A percentile compares a stretch with the other conserved stretches of the same genome.
Conservation (phyloP, 2,888 invertebrate species). For the Dynastes grantii region DNA sequence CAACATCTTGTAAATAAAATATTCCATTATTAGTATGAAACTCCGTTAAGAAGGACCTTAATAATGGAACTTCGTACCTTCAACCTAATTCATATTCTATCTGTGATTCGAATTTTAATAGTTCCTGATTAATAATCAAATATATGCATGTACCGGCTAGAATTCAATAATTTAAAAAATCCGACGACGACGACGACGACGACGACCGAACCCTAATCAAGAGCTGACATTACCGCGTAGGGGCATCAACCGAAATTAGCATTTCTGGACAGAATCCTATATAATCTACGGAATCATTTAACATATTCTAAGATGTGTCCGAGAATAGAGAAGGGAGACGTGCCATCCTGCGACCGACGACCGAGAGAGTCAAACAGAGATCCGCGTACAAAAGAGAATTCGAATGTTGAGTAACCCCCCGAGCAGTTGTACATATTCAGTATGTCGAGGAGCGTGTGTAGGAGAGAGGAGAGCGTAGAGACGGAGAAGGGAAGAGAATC, state of each 20-base stretch:
- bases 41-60: neutral
- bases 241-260: conserved; percentile 51
- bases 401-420: conserved; percentile 49
- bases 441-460: conserved; percentile 56
- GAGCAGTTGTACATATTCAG: conserved; percentile 65
- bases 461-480: conserved; percentile 48
- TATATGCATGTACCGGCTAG: conserved; percentile 34
- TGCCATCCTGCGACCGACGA: conserved; percentile 42
- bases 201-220: conserved; percentile 51
- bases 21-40: no score
- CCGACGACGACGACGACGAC: conserved; percentile 6
- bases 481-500: conserved; percentile 5
- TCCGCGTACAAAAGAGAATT: conserved; percentile 49
- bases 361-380: conserved; percentile 47
- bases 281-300: conserved; percentile 54
- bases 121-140: conserved; percentile 43
- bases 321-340: conserved; percentile 49
- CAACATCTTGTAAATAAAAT: no score
- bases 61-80: conserved; percentile 5
- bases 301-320: conserved; percentile 55
- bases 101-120: conserved; percentile 30
- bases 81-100: conserved; percentile 23
- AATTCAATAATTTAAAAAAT: conserved; percentile 43
- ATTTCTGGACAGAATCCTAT: conserved; percentile 52
- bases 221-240: conserved; percentile 48